Evolutionary conservation across 2,888 invertebrate species (phyloP).

Genomic region (Sphaeridia pumilis): DNA sequence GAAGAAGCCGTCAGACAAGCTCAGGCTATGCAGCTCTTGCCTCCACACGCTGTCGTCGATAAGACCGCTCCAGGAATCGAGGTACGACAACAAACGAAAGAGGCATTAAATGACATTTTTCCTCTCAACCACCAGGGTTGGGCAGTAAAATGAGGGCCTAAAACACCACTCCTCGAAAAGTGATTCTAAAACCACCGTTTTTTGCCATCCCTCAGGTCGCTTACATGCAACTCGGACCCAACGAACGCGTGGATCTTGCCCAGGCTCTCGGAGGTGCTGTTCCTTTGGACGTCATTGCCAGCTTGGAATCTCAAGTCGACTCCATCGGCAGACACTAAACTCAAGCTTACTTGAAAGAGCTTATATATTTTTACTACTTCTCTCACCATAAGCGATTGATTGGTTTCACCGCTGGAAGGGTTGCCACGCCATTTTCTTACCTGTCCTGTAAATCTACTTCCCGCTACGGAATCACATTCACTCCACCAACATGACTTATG

Average conservation of each 20-base stretch:
- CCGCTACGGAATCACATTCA: too few relatives aligned
- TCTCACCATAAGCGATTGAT: too few relatives aligned
- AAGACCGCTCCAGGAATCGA: conserved; percentile 28
- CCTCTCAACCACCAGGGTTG: too few relatives aligned
- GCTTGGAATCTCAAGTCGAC: conserved; percentile 72
- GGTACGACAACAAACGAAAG: conserved; percentile 12
- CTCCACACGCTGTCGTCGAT: conserved; percentile 24
- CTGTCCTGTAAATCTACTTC: too few relatives aligned
- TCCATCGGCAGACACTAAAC: conserved; percentile 51
- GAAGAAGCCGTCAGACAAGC: conserved; percentile 31
- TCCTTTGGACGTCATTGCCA: conserved; percentile 76
- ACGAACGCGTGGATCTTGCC: conserved; percentile 22
- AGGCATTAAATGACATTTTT: too few relatives aligned
- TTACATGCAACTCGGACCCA: conserved; percentile 24
- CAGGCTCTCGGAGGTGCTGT: conserved; percentile 41
- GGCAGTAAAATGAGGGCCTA: too few relatives aligned
- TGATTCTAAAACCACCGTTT: too few relatives aligned
- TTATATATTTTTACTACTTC: neutral
- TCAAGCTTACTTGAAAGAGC: neutral
- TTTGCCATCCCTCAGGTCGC: conserved; percentile 19
- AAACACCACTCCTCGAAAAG: too few relatives aligned
- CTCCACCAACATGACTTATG: too few relatives aligned
- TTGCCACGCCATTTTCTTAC: too few relatives aligned
- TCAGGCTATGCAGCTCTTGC: conserved; percentile 25
- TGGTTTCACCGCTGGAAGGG: too few relatives aligned